Conservation (phyloP, 35 echinoderm and acorn worm species). For the Strongylocentrotus purpuratus region DNA sequence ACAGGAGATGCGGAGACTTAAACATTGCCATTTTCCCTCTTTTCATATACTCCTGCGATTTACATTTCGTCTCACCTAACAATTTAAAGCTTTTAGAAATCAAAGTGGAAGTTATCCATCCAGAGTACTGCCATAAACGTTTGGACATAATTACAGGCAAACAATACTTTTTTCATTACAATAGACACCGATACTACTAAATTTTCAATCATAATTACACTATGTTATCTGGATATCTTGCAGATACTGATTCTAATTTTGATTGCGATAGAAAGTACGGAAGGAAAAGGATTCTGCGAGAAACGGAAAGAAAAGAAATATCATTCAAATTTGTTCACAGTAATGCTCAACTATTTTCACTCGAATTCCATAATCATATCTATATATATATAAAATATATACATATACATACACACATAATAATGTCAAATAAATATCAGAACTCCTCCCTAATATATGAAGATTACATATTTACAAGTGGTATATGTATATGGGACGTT, state of each 20-base stretch:
- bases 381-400: constrained; percentile 13
- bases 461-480: not conserved
- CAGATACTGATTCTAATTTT: not conserved
- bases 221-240: not conserved
- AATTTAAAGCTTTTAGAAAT: not conserved
- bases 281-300: not conserved
- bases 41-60: not conserved
- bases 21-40: not conserved
- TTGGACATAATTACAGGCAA: not conserved
- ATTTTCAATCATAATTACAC: not conserved
- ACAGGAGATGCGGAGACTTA: not conserved
- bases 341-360: not conserved
- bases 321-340: not conserved
- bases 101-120: not conserved
- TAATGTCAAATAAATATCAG: constrained; percentile 34
- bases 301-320: constrained; percentile 5
- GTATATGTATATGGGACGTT: constrained; percentile 16
- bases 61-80: not conserved
- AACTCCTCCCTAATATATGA: not conserved
- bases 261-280: constrained; percentile 15
- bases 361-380: not conserved
- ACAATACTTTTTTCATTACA: not conserved
- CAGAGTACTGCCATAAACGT: not conserved
- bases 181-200: not conserved
- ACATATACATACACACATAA: not conserved